phyloP scores from a whole-genome alignment of 1,140 invertebrate genomes.

The Heliconius hewitsoni region DNA sequence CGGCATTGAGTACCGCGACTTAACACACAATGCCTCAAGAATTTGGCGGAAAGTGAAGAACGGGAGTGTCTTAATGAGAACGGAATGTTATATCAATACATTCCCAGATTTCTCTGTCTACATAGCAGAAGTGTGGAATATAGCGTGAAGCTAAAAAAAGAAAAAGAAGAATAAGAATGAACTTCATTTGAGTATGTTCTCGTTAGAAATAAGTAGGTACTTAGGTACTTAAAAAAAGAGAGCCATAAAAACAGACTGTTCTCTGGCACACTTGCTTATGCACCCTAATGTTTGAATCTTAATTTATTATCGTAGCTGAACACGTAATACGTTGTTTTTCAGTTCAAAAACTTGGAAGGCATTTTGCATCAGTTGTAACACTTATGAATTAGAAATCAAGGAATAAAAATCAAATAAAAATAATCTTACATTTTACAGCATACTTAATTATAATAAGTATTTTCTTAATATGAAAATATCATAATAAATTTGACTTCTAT shows the following conservation, averaged over 20 bases:
- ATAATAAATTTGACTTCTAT: neutral
- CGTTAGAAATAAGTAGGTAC: neutral
- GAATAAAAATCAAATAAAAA: neutral
- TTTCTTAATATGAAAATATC: neutral
- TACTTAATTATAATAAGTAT: neutral
- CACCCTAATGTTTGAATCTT: slow-evolving; percentile 15
- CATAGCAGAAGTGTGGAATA: too few relatives aligned
- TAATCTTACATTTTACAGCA: neutral
- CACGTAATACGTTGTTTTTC: neutral
- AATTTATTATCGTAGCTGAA: neutral
- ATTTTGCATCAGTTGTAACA: neutral
- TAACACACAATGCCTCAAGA: too few relatives aligned
- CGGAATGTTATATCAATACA: too few relatives aligned
- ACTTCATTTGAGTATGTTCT: neutral
- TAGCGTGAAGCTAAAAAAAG: too few relatives aligned
- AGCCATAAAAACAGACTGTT: neutral
- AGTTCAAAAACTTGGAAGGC: slow-evolving; percentile 1
- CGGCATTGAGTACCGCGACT: too few relatives aligned
- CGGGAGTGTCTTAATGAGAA: too few relatives aligned
- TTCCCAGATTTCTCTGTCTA: too few relatives aligned
- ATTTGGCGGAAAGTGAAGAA: too few relatives aligned
- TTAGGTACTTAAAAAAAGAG: neutral
- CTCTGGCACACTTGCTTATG: slow-evolving; percentile 16
- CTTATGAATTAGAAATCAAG: neutral
- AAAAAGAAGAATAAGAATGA: too few relatives aligned